phyloP scores from a whole-genome alignment of 2,888 invertebrate genomes.

The Euproctis similis region DNA sequence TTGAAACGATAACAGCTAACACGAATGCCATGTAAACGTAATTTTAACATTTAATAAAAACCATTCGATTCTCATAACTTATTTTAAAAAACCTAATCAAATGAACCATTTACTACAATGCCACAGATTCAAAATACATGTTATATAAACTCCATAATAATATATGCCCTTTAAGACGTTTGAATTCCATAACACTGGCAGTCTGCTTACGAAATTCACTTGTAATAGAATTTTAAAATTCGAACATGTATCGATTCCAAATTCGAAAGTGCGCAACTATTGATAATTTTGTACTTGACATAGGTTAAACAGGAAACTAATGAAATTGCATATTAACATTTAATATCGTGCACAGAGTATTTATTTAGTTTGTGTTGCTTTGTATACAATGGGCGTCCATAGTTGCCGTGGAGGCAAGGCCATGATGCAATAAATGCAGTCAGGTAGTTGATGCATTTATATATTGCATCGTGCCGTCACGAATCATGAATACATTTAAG shows the following conservation, averaged over 20 bases:
- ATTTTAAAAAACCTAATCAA: no score
- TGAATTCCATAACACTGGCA: not conserved
- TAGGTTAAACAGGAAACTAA: conserved; percentile 17
- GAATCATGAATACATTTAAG: no score
- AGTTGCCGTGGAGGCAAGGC: conserved; percentile 63
- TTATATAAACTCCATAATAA: no score
- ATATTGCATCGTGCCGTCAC: conserved; percentile 49
- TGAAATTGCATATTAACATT: conserved; percentile 9
- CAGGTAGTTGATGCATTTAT: conserved; percentile 45
- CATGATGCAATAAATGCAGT: conserved; percentile 56
- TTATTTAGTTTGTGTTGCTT: conserved; percentile 3
- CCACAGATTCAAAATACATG: no score
- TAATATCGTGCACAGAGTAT: conserved; percentile 3
- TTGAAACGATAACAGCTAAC: no score
- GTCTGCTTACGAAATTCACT: not conserved
- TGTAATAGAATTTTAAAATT: not conserved
- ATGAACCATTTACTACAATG: no score
- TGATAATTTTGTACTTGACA: conserved; percentile 13
- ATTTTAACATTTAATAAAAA: no score
- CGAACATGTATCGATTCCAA: no score
- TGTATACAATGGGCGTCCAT: conserved; percentile 47
- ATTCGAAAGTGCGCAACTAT: no score
- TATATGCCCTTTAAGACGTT: no score
- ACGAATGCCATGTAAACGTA: no score
- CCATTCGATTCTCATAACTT: no score